Evolutionary conservation across 2,113 vertebrate species (phyloP), one percentile per base, ranked within the genome.

Genomic region (Scomber japonicus): DNA sequence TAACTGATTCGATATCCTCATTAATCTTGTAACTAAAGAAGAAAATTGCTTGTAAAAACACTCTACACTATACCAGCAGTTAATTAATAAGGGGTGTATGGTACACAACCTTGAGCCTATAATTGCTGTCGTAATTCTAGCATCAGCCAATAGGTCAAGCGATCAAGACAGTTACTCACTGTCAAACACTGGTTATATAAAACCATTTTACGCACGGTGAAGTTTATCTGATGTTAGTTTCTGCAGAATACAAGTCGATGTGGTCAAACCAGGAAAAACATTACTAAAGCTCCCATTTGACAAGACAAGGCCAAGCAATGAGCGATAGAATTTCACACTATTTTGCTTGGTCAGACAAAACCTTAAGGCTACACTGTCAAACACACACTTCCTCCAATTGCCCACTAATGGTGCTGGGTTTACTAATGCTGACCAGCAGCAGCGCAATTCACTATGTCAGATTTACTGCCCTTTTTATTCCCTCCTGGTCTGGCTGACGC

Each of bases 251-350:
- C 54, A 80, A 76, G 77, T 75, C 59, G 0, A 61, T 83, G 87
- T 79, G 87, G 85, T 89, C 66, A 31, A 82, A 85, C 65, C 57
- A 79, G 73, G 50, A 70, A 82, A 93, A 87, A 85, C 66, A 78
- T 11, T 60, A 91, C 69, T 48, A 35, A 67, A 79, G 40, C 63
- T 78, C 59, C 7, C 30, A 27, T 73, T 70, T 88, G 91, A 91
- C 90, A 88, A 74, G 71, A 85, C 91, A 86, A 93, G 91, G 91
- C 84, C 89, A 92, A 88, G 88, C 79, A 84, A 77, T 21, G 12
- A 75, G 61, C 9, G 74, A 68, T 83, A 72, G 54, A 78, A 79
- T 91, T 87, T 75, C 72, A 67, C 66, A 54, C 72, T 80, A 83
- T 85, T 87, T 63, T 66, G 71, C 82, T 72, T 57, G 71, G 74